A percentile compares a stretch with the other conserved stretches of the same genome.
These are phyloP conservation scores for Tetragonisca angustula DNA, from an alignment of 2,888 invertebrate genomes.

Conservation along the genomic window DNA sequence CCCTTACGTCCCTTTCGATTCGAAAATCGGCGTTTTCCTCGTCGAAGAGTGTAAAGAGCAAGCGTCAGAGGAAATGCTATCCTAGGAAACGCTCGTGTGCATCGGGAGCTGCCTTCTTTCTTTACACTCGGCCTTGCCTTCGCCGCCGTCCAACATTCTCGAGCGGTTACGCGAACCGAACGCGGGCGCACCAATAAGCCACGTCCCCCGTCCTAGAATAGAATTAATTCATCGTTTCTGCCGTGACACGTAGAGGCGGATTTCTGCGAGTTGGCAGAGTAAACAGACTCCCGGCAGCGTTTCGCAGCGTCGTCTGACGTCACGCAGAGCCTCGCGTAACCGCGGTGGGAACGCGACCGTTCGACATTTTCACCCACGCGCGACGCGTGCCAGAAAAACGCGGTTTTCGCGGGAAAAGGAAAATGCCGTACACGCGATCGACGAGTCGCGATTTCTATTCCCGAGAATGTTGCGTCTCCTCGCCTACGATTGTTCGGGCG, in stretches of 20 bases:
- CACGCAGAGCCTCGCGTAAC: slow-evolving; percentile 43
- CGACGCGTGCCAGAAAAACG: slow-evolving; percentile 37
- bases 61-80: not conserved
- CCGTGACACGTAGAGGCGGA: slow-evolving; percentile 1
- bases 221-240: slow-evolving; percentile 43
- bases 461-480: slow-evolving; percentile 20
- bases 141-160: slow-evolving; percentile 20
- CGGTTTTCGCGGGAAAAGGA: slow-evolving; percentile 44
- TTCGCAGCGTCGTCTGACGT: slow-evolving; percentile 25
- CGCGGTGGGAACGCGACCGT: slow-evolving; percentile 46
- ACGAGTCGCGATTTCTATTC: slow-evolving; percentile 47
- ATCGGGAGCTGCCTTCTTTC: slow-evolving; percentile 16
- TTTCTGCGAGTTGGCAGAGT: slow-evolving; percentile 31
- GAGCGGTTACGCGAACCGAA: slow-evolving; percentile 16
- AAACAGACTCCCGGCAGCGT: slow-evolving; percentile 29
- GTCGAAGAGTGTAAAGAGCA: too few species aligned
- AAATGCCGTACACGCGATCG: slow-evolving; percentile 27
- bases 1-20: too few species aligned
- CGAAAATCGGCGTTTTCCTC: too few species aligned
- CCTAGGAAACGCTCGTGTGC: not conserved
- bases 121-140: slow-evolving; percentile 18
- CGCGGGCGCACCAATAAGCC: slow-evolving; percentile 19
- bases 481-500: too few species aligned
- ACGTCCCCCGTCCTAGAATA: slow-evolving; percentile 27
- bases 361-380: slow-evolving; percentile 72